Percentiles rank a stretch among this genome's conserved stretches.
Evolutionary conservation across 2,888 invertebrate genomes (phyloP).

Genomic region (Pharmacophagus antenor): DNA sequence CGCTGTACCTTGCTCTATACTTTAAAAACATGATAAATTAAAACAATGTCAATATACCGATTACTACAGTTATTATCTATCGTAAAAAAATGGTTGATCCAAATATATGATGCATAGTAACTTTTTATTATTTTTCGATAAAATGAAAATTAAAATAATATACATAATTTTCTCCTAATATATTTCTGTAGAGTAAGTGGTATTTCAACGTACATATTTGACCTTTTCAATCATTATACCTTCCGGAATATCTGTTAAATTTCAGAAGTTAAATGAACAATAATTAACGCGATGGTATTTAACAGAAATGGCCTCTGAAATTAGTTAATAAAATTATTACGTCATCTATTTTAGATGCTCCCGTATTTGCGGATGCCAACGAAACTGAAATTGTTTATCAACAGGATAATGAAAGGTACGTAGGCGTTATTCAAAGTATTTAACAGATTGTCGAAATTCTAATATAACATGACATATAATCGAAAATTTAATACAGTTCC

Average conservation of each 20-base stretch:
- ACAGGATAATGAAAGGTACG: slow-evolving; percentile 52
- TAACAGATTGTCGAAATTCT: background rate
- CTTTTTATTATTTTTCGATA: too few relatives aligned
- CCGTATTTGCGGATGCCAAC: slow-evolving; percentile 49
- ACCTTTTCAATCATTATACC: slow-evolving; percentile 5
- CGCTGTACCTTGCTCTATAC: background rate
- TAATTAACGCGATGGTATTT: slow-evolving; percentile 21
- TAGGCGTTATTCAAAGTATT: background rate
- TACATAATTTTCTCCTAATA: too few relatives aligned
- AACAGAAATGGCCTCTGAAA: slow-evolving; percentile 28
- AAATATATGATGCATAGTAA: too few relatives aligned
- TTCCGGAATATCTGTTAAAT: background rate
- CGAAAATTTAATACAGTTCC: background rate
- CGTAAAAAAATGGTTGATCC: too few relatives aligned
- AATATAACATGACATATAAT: too few relatives aligned
- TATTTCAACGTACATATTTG: background rate
- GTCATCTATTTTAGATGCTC: slow-evolving; percentile 52
- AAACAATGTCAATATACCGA: background rate
- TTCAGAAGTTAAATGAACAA: slow-evolving; percentile 9
- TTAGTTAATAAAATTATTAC: slow-evolving; percentile 7
- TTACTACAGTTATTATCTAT: too few relatives aligned
- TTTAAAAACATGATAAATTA: background rate
- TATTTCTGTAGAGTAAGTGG: too few relatives aligned
- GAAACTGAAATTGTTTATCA: slow-evolving; percentile 49
- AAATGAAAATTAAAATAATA: too few relatives aligned